Evolutionary conservation across 1,140 invertebrate species (phyloP).

Genomic region (Trachelipus rathkii): DNA sequence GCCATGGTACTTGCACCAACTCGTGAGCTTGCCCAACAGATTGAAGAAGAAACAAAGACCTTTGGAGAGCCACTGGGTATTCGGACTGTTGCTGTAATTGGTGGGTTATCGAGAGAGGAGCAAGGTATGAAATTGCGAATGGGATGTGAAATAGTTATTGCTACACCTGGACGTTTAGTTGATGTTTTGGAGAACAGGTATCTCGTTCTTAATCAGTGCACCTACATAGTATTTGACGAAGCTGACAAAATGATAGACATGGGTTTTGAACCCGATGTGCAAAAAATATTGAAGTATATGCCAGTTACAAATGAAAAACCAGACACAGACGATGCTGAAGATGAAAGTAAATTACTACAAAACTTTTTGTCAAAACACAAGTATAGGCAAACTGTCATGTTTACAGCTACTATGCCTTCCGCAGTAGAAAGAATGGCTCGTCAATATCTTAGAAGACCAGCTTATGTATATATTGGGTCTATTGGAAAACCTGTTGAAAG

Average conservation of each 20-base stretch:
- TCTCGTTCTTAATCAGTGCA: constrained; percentile 91
- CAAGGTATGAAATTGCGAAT: constrained; percentile 94
- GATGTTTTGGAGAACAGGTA: constrained; percentile 98
- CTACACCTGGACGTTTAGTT: constrained; percentile 97
- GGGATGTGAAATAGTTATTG: constrained; percentile 99
- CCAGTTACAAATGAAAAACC: constrained; percentile 98
- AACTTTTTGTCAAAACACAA: constrained; percentile 98
- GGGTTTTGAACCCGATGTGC: constrained; percentile 93
- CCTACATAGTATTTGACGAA: constrained; percentile 87
- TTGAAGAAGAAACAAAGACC: constrained; percentile 98
- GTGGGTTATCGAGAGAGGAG: constrained; percentile 87
- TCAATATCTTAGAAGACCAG: constrained; percentile 89
- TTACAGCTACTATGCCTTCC: constrained; percentile 99
- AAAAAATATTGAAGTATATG: constrained; percentile 97
- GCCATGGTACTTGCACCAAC: constrained; percentile 98
- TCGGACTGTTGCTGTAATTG: constrained; percentile 94
- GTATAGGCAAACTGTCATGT: constrained; percentile 98
- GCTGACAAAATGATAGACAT: constrained; percentile 99
- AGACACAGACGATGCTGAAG: constrained; percentile 96
- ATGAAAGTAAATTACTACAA: constrained; percentile 80
- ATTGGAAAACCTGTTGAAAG: constrained; percentile 96
- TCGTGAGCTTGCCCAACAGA: constrained; percentile 97
- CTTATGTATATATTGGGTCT: constrained; percentile 98
- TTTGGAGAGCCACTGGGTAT: constrained; percentile 94
- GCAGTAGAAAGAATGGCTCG: constrained; percentile 93